Percentiles rank a stretch among this genome's conserved stretches.
phyloP scores from a whole-genome alignment of 2,113 vertebrate species.

The Zapornia atra region DNA sequence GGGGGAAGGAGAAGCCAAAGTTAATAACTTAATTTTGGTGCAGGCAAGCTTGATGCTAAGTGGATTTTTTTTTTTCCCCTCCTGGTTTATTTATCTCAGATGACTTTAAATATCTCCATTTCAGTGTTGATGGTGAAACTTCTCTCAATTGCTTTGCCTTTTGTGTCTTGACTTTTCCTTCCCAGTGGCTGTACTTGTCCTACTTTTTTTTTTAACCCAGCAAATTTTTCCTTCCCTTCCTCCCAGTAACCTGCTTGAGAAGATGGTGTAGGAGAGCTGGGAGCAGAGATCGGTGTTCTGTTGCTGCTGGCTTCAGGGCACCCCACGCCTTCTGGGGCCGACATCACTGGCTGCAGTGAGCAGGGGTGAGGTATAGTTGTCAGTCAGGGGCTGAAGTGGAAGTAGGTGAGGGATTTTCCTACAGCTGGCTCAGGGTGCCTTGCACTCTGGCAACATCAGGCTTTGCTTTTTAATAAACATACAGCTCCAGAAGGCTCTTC shows the following conservation, averaged over 20 bases:
- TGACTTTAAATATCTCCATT: background rate
- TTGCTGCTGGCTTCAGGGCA: background rate
- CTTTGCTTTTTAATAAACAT: background rate
- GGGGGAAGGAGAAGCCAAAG: background rate
- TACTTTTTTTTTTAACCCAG: rapidly evolving
- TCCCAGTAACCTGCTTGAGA: background rate
- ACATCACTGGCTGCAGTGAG: background rate
- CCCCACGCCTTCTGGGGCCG: rapidly evolving
- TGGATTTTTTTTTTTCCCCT: background rate
- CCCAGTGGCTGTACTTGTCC: background rate
- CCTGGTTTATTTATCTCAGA: background rate
- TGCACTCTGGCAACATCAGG: rapidly evolving
- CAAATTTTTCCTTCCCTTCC: background rate
- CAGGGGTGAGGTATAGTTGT: background rate
- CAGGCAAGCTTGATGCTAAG: background rate
- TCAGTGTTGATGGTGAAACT: background rate
- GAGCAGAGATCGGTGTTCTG: rapidly evolving
- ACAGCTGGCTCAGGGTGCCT: background rate
- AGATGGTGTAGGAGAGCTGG: background rate
- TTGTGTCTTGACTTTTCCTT: background rate
- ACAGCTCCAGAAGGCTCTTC: background rate
- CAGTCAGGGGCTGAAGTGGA: background rate
- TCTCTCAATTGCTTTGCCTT: background rate
- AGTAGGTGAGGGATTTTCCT: background rate
- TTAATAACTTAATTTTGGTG: background rate